A percentile compares a stretch with the other conserved stretches of the same genome.
phyloP scores from a whole-genome alignment of 2,113 vertebrate genomes.

The Percopsis transmontana region DNA sequence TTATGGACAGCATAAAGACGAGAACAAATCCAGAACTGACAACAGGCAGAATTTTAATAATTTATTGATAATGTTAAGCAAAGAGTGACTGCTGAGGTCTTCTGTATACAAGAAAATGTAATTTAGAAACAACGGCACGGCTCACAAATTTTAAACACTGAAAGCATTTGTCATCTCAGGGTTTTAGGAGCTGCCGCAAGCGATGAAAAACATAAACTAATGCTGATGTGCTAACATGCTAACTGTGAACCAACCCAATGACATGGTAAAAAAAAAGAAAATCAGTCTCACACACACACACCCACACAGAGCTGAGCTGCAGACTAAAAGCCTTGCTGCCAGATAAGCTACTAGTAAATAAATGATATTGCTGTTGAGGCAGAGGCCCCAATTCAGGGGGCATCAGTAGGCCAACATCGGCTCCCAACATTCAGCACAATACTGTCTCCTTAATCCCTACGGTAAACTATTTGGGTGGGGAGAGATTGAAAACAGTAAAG shows the following conservation, averaged over 20 bases:
- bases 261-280: not conserved
- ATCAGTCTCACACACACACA: not conserved
- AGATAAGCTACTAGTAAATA: slow-evolving; percentile 31
- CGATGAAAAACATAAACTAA: no score
- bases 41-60: not conserved
- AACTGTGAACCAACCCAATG: not conserved
- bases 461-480: slow-evolving; percentile 49
- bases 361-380: slow-evolving; percentile 44
- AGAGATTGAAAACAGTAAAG: slow-evolving; percentile 53
- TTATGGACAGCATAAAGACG: not conserved
- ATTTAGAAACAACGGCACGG: not conserved
- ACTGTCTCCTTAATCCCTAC: slow-evolving; percentile 44
- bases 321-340: not conserved
- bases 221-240: no score
- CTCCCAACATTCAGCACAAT: slow-evolving; percentile 40
- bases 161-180: no score
- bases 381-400: slow-evolving; percentile 25
- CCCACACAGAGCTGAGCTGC: not conserved
- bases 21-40: not conserved
- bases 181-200: no score
- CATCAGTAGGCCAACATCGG: slow-evolving; percentile 43
- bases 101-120: not conserved
- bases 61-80: not conserved
- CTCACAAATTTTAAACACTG: no score
- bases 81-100: not conserved